Evolutionary conservation across 2,888 invertebrate species (phyloP).

Genomic region (Keiferia lycopersicella): DNA sequence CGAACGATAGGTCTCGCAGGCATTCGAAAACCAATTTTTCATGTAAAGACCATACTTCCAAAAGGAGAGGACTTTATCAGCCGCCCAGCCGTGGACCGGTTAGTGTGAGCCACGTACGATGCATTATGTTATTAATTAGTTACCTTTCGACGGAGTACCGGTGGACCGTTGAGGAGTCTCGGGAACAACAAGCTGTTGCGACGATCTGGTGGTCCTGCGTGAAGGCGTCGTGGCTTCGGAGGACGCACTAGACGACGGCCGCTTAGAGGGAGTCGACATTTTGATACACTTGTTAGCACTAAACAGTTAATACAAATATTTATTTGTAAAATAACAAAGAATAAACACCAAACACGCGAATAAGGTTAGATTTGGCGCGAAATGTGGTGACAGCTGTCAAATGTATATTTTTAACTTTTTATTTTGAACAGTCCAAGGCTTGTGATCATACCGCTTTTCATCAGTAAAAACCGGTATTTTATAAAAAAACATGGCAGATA

Average conservation of each 20-base stretch:
- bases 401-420: not conserved
- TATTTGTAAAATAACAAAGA: constrained; percentile 6
- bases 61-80: too few species aligned
- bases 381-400: constrained; percentile 24
- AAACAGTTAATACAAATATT: not conserved
- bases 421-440: too few species aligned
- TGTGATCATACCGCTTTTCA: too few species aligned
- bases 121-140: not conserved
- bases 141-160: constrained; percentile 70
- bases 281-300: constrained; percentile 29
- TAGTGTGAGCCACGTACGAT: too few species aligned
- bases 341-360: constrained; percentile 13
- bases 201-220: constrained; percentile 67
- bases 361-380: constrained; percentile 33
- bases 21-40: too few species aligned
- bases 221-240: constrained; percentile 75
- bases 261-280: constrained; percentile 73
- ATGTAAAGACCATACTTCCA: too few species aligned
- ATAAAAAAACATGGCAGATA: not conserved
- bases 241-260: constrained; percentile 69
- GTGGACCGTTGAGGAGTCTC: constrained; percentile 75
- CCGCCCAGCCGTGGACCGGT: too few species aligned
- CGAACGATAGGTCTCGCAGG: too few species aligned
- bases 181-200: constrained; percentile 68
- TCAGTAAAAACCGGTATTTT: not conserved